Conservation (phyloP, 2,888 invertebrate species). For the Dugesia japonica region DNA sequence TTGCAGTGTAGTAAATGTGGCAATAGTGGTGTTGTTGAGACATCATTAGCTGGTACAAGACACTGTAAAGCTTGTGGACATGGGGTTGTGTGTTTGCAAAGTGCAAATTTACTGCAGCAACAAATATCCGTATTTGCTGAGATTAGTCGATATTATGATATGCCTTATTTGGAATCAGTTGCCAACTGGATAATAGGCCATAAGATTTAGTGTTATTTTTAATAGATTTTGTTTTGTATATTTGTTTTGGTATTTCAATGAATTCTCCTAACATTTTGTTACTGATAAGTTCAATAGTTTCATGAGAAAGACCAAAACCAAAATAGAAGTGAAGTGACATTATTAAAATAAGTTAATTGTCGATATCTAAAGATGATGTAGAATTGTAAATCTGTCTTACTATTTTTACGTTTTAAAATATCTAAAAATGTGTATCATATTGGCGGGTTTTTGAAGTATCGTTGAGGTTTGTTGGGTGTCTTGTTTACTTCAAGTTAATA, state of each 20-base stretch:
- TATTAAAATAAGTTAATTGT: too few relatives aligned
- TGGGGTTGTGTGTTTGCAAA: not conserved
- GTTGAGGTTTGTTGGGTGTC: too few relatives aligned
- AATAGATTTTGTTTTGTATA: not conserved
- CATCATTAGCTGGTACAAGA: not conserved
- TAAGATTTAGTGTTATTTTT: not conserved
- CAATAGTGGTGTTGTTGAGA: not conserved
- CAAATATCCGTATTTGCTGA: not conserved
- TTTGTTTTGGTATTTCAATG: not conserved
- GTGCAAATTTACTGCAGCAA: not conserved
- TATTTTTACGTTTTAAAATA: too few relatives aligned
- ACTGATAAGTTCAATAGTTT: too few relatives aligned
- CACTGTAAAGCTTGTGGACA: not conserved
- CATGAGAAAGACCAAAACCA: too few relatives aligned
- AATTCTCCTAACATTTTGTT: too few relatives aligned
- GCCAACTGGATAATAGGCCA: not conserved
- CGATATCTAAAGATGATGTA: too few relatives aligned
- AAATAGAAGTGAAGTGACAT: too few relatives aligned
- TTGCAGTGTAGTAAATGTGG: not conserved
- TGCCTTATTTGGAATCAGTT: not conserved
- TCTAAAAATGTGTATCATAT: too few relatives aligned
- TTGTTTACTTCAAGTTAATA: too few relatives aligned
- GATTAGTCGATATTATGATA: not conserved
- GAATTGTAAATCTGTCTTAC: too few relatives aligned
- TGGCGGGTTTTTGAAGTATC: too few relatives aligned